Evolutionary conservation across 2,113 vertebrate species (phyloP), one percentile per base, ranked within the genome.

Genomic region (Brachirus orientalis): DNA sequence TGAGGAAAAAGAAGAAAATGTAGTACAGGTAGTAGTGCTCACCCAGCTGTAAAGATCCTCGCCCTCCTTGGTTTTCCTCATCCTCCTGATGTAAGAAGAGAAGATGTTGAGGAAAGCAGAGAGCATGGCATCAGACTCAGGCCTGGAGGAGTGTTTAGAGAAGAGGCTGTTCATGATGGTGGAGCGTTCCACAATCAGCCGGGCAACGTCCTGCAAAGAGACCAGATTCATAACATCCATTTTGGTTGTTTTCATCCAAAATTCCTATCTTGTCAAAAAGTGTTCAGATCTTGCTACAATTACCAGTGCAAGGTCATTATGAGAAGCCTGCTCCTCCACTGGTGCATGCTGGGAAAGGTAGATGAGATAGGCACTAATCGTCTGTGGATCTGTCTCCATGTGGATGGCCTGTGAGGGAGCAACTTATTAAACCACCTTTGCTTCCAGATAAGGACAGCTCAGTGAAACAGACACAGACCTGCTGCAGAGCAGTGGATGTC

Each of bases 1-100:
- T 4, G 28, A 28, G 3, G 6, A 3, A 28, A 28, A 28, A 28
- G 28, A 28, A 6, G 28, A 28, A 28, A 28, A 28, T 6, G n/a
- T n/a, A n/a, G n/a, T n/a, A n/a, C n/a, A n/a, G n/a, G n/a, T n/a
- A n/a, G n/a, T n/a, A n/a, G n/a, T 20, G 62, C 93, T 81, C 79
- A 99, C 97, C 97, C 97, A 99, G 92, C 95, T 98, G 88, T 99
- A 99, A 45, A 97, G 96, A 78, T 99, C 98, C 82, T 99, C 97
- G 0, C 96, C 96, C 38, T 99, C 98, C 82, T 99, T 99, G 76
- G 94, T 98, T 92, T 98, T 96, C 69, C 97, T 94, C 97, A 99
- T 98, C 56, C 96, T 94, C 66, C 76, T 92, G 72, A 98, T 95
- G 51, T 98, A 98, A 33, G 90, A 74, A 0, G 95, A 97, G 81